Base-by-base conservation (phyloP, 2,888 invertebrate genomes). In the Gandaritis pyraliata region DNA sequence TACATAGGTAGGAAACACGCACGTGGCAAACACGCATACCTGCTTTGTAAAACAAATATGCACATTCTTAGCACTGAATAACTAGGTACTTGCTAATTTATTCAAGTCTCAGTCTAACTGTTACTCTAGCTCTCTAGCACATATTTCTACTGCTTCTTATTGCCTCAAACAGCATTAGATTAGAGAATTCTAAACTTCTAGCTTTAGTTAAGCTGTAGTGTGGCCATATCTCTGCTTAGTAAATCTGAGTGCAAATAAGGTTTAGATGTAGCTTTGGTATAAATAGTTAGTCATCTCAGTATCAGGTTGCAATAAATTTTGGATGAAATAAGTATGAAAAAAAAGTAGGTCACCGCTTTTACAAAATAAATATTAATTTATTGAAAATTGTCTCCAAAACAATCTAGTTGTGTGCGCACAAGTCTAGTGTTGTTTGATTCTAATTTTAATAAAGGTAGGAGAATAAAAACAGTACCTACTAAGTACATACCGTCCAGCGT, bases 161-260 rank as follows among this genome's bases (percentile, higher is more conserved):
- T 50, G 49, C 57, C 48, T 48, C 58, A 58, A 58, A 63, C 61
- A 66, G 60, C 58, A 49, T 36, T 52, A 57, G 62, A 60, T 55
- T 61, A 70, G 62, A 66, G 47, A 46, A 58, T 68, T 61, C 67
- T 63, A 59, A 61, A 54, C 61, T 56, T 38, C 52, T n/a, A 60
- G 54, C 16, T 16, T 62, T 61, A 62, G 60, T 47, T 47, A 45
- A 54, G 46, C 57, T 39, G 47, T 60, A 61, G 58, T 54, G 61
- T 61, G 52, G 62, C 66, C 46, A 61, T 67, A 71, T 67, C 56
- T 64, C 53, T 68, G 62, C 61, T 58, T 64, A 62, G 71, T 66
- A 74, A 73, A 77, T 76, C 80, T 80, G 69, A 72, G 84, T 84
- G 81, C 77, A 78, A 85, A 85, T 80, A 60, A 69, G 71, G 68